Evolutionary conservation across 2,113 vertebrate genomes (phyloP), one percentile per base, ranked within the genome.

Genomic region (Eudorcas thomsonii): DNA sequence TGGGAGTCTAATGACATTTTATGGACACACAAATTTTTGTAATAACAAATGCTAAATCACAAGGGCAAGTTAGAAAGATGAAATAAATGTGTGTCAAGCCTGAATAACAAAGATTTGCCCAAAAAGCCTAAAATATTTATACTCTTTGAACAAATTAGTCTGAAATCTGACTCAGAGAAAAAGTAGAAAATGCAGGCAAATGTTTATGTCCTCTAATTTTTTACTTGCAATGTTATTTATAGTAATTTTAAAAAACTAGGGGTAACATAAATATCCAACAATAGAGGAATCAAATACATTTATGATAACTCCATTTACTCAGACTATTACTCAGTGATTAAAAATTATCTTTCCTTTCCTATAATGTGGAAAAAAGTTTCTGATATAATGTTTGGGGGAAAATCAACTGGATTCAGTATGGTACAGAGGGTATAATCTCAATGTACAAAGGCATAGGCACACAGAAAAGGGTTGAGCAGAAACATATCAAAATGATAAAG

Each of bases 51-150:
- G 13, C 57, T 96, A 93, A 94, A 88, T 71, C 43, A 77, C 43
- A 94, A 92, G 50, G 88, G 93, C 67, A 97, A 87, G n/a, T 81
- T 48, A 90, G 74, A 87, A 97, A 94, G 39, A 84, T 77, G 39
- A 10, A 93, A 84, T 95, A 90, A 97, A 96, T 92, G 36, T 74
- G 7, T 93, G 52, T 55, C 55, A 67, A 96, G 13, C 1, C 80
- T 54, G 14, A 85, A 97, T 88, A 96, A 97, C 86, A 97, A 97
- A 94, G 85, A 97, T 93, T 98, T 97, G 15, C 54, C 43, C 45
- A 36, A 67, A 94, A 96, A n/a, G 9, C 33, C 92, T 97, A 97
- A 95, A 97, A 96, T 95, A 97, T 95, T 85, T 86, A 86, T 81
- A 90, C 5, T 92, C 55, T 11, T 89, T 90, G 77, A 93, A 83